Base-by-base conservation (phyloP, 1,140 invertebrate species). In the Thaumatotibia leucotreta region DNA sequence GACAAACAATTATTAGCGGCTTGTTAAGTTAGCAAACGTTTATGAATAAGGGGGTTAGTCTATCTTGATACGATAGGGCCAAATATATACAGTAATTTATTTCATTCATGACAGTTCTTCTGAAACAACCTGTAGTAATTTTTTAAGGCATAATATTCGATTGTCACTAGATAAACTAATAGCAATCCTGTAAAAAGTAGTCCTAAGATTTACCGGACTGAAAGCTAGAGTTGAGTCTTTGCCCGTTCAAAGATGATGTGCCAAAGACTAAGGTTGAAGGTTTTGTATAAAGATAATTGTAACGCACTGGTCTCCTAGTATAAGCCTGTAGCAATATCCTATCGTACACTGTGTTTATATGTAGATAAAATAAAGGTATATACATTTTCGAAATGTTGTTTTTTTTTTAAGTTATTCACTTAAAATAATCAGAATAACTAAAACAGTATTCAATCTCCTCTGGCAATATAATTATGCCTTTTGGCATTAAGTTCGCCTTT, bases 281-380 rank as follows among this genome's bases (percentile, higher is more conserved):
- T 73, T 73, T 77, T 73, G 64, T 77, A 78, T 79, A 70, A 77
- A 77, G 76, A 76, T 76, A 63, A 54, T 77, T 80, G 77, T 85
- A 79, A 76, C 79, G 84, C 87, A 89, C 87, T 88, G 83, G 84
- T 87, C 84, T 87, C 83, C 61, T 86, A 84, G 76, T 8, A 62
- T 85, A 86, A 86, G 79, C 75, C 77, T 84, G 84, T 87, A 88
- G 82, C 76, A 82, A 85, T 86, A 82, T 79, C 73, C 68, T 84
- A 80, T 85, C 74, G 70, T 85, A 85, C 79, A 80, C 81, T 74
- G 83, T 89, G 84, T 89, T 87, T 88, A 89, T 89, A 87, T 90
- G 84, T 88, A 89, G 85, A 89, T 88, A 88, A 86, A 84, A 87
- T 84, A 87, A 86, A 89, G 69, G 72, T 79, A 83, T 80, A 84